These are phyloP conservation scores for Cathartes aura DNA, from an alignment of 2,113 vertebrate species.

Conservation along the genomic window DNA sequence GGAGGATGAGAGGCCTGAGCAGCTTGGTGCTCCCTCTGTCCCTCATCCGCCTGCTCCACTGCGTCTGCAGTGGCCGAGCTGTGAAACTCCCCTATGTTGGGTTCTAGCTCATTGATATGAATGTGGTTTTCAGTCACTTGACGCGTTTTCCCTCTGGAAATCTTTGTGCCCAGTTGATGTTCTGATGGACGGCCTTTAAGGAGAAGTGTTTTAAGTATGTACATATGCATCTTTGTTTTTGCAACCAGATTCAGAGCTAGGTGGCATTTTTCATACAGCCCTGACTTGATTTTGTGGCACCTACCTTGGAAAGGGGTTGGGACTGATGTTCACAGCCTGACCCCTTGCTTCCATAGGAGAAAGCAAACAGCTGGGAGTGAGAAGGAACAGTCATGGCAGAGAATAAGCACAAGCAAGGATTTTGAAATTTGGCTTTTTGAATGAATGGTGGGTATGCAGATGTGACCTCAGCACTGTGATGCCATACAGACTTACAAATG, in stretches of 20 bases:
- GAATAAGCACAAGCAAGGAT: background rate
- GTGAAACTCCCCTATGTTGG: background rate
- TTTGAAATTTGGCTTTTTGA: background rate
- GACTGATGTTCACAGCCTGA: background rate
- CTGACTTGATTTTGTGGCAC: background rate
- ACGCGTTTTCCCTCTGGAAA: accelerated
- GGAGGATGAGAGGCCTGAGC: background rate
- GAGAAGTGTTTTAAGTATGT: background rate
- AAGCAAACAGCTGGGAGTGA: background rate
- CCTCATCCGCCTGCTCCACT: background rate
- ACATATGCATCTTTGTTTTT: background rate
- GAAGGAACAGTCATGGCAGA: background rate
- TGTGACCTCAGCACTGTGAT: background rate
- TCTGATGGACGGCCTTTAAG: background rate
- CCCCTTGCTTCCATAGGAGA: background rate
- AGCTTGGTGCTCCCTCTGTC: background rate
- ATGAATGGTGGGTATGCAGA: background rate
- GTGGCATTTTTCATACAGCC: background rate
- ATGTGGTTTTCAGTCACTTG: background rate
- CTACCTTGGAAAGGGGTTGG: background rate
- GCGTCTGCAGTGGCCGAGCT: background rate
- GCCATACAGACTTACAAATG: background rate
- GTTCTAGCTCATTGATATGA: background rate
- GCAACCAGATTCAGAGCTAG: background rate
- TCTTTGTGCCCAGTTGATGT: background rate